These are phyloP conservation scores for Antheraea yamamai DNA, from an alignment of 2,888 invertebrate genomes.

Conservation along the genomic window DNA sequence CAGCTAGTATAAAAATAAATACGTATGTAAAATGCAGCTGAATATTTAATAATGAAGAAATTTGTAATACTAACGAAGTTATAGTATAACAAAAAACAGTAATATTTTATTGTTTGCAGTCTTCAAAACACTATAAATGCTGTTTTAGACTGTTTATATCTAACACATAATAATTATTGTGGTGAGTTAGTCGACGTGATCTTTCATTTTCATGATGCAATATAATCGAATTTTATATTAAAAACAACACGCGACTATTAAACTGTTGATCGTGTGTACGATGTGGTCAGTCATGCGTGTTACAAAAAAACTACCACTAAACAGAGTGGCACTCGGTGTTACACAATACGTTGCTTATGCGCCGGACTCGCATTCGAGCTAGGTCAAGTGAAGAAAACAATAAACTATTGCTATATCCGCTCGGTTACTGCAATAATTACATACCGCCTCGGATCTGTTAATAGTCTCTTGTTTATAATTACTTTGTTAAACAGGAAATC, in stretches of 20 bases:
- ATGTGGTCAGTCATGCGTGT: slow-evolving; percentile 41
- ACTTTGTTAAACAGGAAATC: slow-evolving; percentile 5
- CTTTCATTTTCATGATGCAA: slow-evolving; percentile 29
- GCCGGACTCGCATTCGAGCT: slow-evolving; percentile 45
- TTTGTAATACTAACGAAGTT: background rate
- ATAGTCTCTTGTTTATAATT: slow-evolving; percentile 13
- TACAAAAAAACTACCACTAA: slow-evolving; percentile 43
- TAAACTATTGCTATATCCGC: slow-evolving; percentile 42
- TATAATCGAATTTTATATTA: slow-evolving; percentile 27
- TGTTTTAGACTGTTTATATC: background rate
- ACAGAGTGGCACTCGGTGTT: slow-evolving; percentile 35
- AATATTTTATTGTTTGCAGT: background rate
- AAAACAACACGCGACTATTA: slow-evolving; percentile 33
- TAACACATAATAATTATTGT: background rate
- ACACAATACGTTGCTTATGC: slow-evolving; percentile 30
- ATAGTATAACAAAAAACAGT: background rate
- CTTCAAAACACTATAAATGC: background rate
- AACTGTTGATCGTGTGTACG: slow-evolving; percentile 27
- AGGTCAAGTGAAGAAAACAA: slow-evolving; percentile 55
- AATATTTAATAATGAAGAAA: too few relatives aligned
- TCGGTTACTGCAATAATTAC: slow-evolving; percentile 29
- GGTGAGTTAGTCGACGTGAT: slow-evolving; percentile 20
- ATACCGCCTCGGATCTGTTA: slow-evolving; percentile 3
- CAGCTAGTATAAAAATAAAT: too few relatives aligned
- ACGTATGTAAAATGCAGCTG: too few relatives aligned